Conservation (phyloP, 2,888 invertebrate genomes). For the Agonopterix subpropinquella region DNA sequence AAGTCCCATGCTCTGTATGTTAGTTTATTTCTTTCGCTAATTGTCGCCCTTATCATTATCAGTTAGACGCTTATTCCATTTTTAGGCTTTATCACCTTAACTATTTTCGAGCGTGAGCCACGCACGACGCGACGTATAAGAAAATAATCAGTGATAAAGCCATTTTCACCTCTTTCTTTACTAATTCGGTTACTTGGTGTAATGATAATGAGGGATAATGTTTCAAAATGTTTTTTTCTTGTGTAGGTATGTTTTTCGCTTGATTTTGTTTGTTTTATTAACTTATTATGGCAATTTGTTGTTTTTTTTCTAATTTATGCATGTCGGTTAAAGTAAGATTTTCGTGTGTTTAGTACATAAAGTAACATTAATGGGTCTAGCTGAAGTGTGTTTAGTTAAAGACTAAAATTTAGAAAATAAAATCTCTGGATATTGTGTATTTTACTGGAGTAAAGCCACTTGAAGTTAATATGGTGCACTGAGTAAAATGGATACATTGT, state of each 20-base stretch:
- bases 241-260: slow-evolving; percentile 51
- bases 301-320: slow-evolving; percentile 58
- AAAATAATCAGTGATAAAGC: no score
- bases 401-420: no score
- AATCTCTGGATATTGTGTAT: no score
- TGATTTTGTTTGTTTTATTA: slow-evolving; percentile 57
- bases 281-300: slow-evolving; percentile 57
- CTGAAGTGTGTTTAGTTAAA: no score
- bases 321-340: slow-evolving; percentile 37
- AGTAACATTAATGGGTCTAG: neutral
- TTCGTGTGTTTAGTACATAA: slow-evolving; percentile 33
- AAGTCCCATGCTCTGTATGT: no score
- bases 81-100: neutral
- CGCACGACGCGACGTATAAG: no score
- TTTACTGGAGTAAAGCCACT: no score
- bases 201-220: slow-evolving; percentile 1
- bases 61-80: neutral
- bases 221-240: slow-evolving; percentile 27
- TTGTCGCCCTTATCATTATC: neutral
- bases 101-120: no score
- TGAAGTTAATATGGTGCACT: no score
- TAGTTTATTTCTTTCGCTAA: no score
- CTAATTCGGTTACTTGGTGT: neutral
- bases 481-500: no score
- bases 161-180: no score